Percentiles rank a stretch among this genome's conserved stretches.
Evolutionary conservation across 2,113 vertebrate species (phyloP).

Genomic region (Catharus fuscescens): DNA sequence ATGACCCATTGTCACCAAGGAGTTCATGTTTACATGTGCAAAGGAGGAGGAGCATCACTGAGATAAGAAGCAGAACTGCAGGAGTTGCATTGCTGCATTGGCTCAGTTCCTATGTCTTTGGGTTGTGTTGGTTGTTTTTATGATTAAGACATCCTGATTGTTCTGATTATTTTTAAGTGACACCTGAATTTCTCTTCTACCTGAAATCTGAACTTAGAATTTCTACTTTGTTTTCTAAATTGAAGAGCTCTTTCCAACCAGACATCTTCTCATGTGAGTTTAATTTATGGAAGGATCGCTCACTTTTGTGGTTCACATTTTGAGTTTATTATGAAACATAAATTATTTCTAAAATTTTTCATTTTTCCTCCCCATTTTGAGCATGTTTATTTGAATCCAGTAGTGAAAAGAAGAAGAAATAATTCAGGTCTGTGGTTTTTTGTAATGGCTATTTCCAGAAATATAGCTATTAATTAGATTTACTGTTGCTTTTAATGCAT

Average conservation of each 20-base stretch:
- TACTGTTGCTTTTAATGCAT: not conserved
- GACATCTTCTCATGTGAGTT: not conserved
- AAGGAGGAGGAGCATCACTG: not conserved
- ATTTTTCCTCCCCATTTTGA: not conserved
- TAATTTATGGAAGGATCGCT: fast-evolving
- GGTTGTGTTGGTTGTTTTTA: not conserved
- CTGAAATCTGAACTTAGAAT: not conserved
- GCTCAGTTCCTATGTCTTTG: not conserved
- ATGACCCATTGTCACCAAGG: not conserved
- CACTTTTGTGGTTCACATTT: not conserved
- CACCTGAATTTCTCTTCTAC: not conserved
- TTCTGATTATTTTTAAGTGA: not conserved
- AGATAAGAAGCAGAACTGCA: not conserved
- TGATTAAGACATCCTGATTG: not conserved
- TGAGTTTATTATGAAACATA: not conserved
- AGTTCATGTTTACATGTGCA: fast-evolving
- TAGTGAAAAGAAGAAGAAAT: not conserved
- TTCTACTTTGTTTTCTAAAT: not conserved
- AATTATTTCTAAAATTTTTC: not conserved
- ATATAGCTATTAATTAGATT: not conserved
- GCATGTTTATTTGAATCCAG: not conserved
- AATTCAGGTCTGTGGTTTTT: not conserved
- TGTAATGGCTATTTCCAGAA: not conserved
- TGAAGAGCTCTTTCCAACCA: not conserved
- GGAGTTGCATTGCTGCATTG: not conserved